phyloP scores from a whole-genome alignment of 1,140 invertebrate genomes.

The Lepeophtheirus salmonis region DNA sequence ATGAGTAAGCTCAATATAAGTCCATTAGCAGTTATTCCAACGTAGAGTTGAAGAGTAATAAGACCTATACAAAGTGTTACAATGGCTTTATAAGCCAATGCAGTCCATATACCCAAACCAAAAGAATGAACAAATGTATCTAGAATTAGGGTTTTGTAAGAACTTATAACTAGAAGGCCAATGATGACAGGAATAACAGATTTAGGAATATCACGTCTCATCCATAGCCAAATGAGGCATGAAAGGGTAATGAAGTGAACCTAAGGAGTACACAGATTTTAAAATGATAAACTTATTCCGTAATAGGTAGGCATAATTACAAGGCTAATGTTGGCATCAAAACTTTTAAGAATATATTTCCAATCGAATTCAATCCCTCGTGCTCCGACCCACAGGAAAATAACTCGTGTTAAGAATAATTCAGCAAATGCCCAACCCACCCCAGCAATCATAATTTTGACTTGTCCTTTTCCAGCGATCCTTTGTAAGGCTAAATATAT shows the following conservation, averaged over 20 bases:
- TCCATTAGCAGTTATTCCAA: conserved; percentile 3
- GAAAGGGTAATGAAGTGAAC: conserved; percentile 67
- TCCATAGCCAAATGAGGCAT: conserved; percentile 77
- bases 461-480: conserved; percentile 38
- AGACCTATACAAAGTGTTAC: background rate
- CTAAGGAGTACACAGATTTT: conserved; percentile 28
- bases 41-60: conserved; percentile 2
- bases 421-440: conserved; percentile 92
- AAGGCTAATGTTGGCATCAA: conserved; percentile 81
- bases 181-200: conserved; percentile 50
- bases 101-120: conserved; percentile 10
- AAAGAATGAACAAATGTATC: conserved; percentile 9
- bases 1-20: conserved; percentile 9
- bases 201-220: conserved; percentile 55
- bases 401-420: conserved; percentile 61
- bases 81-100: conserved; percentile 8
- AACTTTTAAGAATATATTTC: conserved; percentile 82
- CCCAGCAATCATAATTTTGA: conserved; percentile 52
- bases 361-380: conserved; percentile 87
- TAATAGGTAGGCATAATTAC: conserved; percentile 32
- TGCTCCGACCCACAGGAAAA: conserved; percentile 81
- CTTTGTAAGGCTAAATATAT: conserved; percentile 68
- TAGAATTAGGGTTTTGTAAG: conserved; percentile 8
- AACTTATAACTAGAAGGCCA: conserved; percentile 43
- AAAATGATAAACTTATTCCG: background rate